Conservation (phyloP, 2,797 vertebrate genomes). For the Amblyopsis hoosieri region DNA sequence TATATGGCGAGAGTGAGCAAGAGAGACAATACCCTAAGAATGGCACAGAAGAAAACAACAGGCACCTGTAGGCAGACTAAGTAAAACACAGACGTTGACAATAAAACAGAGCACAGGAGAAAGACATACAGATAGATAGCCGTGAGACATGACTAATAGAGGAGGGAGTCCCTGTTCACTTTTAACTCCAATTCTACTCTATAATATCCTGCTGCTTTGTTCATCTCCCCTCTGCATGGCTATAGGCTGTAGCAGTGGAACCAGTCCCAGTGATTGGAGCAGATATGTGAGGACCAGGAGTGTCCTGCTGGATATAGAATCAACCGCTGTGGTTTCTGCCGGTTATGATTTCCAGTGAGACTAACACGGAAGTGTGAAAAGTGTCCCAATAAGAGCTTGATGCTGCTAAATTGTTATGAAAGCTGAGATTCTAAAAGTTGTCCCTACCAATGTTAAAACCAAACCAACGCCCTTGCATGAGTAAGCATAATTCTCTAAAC, state of each 20-base stretch:
- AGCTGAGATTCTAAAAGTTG: too few relatives aligned
- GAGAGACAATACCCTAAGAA: conserved; percentile 8
- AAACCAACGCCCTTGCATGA: too few relatives aligned
- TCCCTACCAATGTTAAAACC: too few relatives aligned
- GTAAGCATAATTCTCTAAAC: too few relatives aligned
- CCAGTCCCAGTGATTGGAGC: conserved; percentile 7
- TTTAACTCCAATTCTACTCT: conserved; percentile 49
- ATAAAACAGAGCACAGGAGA: conserved; percentile 13
- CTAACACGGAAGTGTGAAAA: too few relatives aligned
- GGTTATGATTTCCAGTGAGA: too few relatives aligned
- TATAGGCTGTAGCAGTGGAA: conserved; percentile 31
- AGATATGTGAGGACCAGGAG: conserved; percentile 17
- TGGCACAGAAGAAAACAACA: background rate
- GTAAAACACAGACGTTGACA: conserved; percentile 3
- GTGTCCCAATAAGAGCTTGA: too few relatives aligned
- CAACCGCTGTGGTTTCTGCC: too few relatives aligned
- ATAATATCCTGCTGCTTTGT: conserved; percentile 33
- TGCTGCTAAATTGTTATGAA: too few relatives aligned
- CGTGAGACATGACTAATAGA: conserved; percentile 61
- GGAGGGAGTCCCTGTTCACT: conserved; percentile 59
- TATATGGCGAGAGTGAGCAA: conserved; percentile 21
- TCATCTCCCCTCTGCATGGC: conserved; percentile 29
- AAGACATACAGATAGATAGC: conserved; percentile 51
- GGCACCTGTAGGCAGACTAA: conserved; percentile 14
- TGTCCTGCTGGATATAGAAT: too few relatives aligned